Percentiles rank a stretch among this genome's conserved stretches.
phyloP scores from a whole-genome alignment of 2,113 vertebrate genomes.

The Mola mola region DNA sequence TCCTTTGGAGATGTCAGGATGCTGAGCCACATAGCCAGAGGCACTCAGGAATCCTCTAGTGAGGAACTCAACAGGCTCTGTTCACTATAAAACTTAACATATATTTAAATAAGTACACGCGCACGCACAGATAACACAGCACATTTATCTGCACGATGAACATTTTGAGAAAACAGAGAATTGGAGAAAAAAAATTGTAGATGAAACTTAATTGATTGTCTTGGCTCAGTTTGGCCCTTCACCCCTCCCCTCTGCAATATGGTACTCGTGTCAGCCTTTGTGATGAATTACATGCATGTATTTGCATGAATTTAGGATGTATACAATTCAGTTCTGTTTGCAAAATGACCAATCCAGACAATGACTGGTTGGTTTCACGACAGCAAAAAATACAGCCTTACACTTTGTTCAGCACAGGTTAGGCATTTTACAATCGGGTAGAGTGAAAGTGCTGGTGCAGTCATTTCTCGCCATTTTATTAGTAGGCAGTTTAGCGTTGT shows the following conservation, averaged over 20 bases:
- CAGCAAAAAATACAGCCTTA: constrained; percentile 40
- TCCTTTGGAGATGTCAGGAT: constrained; percentile 87
- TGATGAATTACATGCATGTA: constrained; percentile 96
- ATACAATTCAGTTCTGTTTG: constrained; percentile 91
- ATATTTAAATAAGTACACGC: constrained; percentile 71
- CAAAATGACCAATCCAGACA: constrained; percentile 86
- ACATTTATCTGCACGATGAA: constrained; percentile 15
- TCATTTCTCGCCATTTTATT: constrained; percentile 39
- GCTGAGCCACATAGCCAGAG: constrained; percentile 87
- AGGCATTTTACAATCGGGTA: constrained; percentile 13
- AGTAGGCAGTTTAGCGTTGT: constrained; percentile 30
- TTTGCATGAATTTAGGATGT: constrained; percentile 98
- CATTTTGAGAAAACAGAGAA: constrained; percentile 74
- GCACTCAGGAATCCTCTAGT: constrained; percentile 86
- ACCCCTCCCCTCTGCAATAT: constrained; percentile 91
- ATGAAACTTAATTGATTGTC: constrained; percentile 95
- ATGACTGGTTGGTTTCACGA: constrained; percentile 76
- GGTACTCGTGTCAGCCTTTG: constrained; percentile 93
- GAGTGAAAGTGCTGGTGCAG: constrained; percentile 32
- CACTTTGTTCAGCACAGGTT: constrained; percentile 8
- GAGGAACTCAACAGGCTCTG: constrained; percentile 86
- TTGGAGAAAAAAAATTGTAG: constrained; percentile 64
- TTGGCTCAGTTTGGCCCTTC: constrained; percentile 88
- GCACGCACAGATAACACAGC: constrained; percentile 11
- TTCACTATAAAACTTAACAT: constrained; percentile 87